Evolutionary conservation across 2,113 vertebrate genomes (phyloP).

Genomic region (Hyaena hyaena): DNA sequence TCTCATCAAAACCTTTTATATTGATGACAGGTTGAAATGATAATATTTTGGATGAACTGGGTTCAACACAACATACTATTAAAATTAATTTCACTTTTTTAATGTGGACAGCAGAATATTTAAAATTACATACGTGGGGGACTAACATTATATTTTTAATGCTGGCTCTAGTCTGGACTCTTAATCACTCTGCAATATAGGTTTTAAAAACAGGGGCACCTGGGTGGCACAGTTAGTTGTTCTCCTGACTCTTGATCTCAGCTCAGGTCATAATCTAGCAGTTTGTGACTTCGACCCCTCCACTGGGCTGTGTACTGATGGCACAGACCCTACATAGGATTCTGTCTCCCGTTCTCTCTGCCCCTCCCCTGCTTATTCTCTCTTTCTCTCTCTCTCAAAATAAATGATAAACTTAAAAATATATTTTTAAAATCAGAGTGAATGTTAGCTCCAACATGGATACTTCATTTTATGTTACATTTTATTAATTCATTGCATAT

Average conservation of each 20-base stretch:
- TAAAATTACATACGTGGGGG: neutral
- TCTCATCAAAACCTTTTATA: neutral
- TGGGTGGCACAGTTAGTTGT: no score
- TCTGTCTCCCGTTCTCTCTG: no score
- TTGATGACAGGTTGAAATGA: neutral
- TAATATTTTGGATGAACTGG: neutral
- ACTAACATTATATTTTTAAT: neutral
- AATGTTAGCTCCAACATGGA: neutral
- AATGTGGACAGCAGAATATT: neutral
- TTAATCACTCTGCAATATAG: neutral
- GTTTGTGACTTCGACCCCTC: no score
- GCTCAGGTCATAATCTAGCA: no score
- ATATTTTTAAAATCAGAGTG: neutral
- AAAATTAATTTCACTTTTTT: neutral
- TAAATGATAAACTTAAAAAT: no score
- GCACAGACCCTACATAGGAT: no score
- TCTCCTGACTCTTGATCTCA: no score
- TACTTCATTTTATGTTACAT: constrained; percentile 63
- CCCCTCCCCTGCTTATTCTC: no score
- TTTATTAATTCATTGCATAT: constrained; percentile 66
- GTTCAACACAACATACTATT: neutral
- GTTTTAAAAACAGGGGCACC: no score
- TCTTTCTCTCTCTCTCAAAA: no score
- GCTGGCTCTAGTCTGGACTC: neutral
- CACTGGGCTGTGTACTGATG: no score